Conservation (phyloP, 2,113 vertebrate genomes). For the Epinephelus lanceolatus region DNA sequence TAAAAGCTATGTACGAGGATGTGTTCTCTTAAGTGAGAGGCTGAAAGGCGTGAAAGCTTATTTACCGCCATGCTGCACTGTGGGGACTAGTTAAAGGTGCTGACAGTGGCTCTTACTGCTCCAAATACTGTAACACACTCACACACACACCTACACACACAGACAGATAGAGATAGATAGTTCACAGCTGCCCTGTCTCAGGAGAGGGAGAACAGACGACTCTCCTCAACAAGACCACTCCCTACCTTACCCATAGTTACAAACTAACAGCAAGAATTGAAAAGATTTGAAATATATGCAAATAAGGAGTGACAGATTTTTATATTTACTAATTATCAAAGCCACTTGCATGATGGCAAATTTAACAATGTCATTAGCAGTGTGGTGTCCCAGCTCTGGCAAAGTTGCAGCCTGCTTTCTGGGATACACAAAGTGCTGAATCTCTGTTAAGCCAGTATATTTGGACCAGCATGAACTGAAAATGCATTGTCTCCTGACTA, state of each 20-base stretch:
- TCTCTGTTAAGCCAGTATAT: conserved; percentile 35
- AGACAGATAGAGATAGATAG: conserved; percentile 67
- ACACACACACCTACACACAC: conserved; percentile 35
- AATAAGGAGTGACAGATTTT: neutral
- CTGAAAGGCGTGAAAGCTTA: conserved; percentile 53
- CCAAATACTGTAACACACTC: conserved; percentile 56
- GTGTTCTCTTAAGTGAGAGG: conserved; percentile 49
- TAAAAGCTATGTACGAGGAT: conserved; percentile 50
- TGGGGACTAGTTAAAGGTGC: conserved; percentile 70
- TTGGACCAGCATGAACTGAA: conserved; percentile 60
- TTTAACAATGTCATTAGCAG: neutral
- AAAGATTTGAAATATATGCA: neutral
- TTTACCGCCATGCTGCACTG: conserved; percentile 46
- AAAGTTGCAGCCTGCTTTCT: conserved; percentile 24
- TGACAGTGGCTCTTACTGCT: conserved; percentile 65
- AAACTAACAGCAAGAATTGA: conserved; percentile 13
- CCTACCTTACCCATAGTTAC: conserved; percentile 56
- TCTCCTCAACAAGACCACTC: conserved; percentile 35
- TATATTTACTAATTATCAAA: neutral
- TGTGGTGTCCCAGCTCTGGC: conserved; percentile 10
- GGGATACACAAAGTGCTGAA: conserved; percentile 40
- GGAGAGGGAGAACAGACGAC: conserved; percentile 44
- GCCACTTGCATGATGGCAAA: neutral
- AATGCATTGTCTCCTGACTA: conserved; percentile 60
- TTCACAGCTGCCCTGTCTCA: conserved; percentile 74